Base-by-base conservation (phyloP, 2,113 vertebrate species). In the Melozone crissalis region DNA sequence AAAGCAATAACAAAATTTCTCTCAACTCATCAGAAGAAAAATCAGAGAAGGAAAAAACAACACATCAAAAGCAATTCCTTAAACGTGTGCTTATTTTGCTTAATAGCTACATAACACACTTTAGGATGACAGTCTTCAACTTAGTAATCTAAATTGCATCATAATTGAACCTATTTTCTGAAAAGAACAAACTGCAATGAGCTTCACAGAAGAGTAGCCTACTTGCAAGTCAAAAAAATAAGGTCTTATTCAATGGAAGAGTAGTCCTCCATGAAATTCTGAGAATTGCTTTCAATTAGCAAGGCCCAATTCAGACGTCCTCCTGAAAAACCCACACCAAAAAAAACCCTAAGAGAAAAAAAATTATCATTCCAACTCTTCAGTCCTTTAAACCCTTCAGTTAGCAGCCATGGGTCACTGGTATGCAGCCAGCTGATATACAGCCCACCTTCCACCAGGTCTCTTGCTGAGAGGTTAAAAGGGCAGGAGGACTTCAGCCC, bases 71-170 rank as follows among this genome's bases (percentile, higher is more conserved):
- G 72, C 82, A 84, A 68, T 96, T 95, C 76, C 76, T 94, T 88
- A 94, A 68, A 57, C 41, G 76, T 27, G 35, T 72, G 74, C 78
- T 93, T 93, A 61, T 71, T 91, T 85, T 91, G 62, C 67, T 96
- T 96, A 96, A 93, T 93, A 85, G 94, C 92, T 80, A 57, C 85
- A 75, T 75, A 68, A 68, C 23, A 87, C n/a, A 47, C 65, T 84
- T 89, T 9, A 71, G 39, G 47, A 88, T 86, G 82, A 80, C 88
- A 94, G 58, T 68, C 51, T 90, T 94, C 83, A 89, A 71, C 62
- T 72, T 86, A 41, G 75, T 94, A 95, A 93, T 87, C 92, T 91
- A 84, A 96, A 95, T 65, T 88, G 57, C 90, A 96, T 94, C 93
- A 67, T 74, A 82, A 96, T 80, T 84, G 68, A 86, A 57, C 27